phyloP scores from a whole-genome alignment of 1,140 invertebrate species.

The Ctenoplectra terminalis region DNA sequence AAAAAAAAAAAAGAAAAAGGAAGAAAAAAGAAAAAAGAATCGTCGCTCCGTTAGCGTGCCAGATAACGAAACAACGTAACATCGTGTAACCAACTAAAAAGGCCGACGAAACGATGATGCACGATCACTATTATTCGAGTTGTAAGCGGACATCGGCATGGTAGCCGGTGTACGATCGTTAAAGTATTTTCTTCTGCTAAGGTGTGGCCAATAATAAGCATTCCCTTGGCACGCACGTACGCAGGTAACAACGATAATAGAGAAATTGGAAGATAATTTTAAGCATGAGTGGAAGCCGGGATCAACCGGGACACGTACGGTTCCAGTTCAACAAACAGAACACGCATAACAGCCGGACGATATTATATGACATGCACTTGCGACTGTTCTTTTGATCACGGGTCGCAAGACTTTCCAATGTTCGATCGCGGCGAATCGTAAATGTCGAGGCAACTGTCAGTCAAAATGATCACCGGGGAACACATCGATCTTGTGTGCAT shows the following conservation, averaged over 20 bases:
- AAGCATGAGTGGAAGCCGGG: constrained; percentile 53
- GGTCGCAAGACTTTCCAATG: constrained; percentile 6
- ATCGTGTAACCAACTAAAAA: background rate
- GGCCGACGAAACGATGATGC: background rate
- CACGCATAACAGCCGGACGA: constrained; percentile 3
- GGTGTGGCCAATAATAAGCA: constrained; percentile 47
- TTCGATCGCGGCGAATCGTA: background rate
- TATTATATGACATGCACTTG: constrained; percentile 21
- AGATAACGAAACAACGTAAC: background rate
- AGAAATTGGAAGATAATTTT: constrained; percentile 61
- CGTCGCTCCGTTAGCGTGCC: constrained; percentile 1
- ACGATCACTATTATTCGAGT: constrained; percentile 10
- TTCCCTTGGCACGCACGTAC: constrained; percentile 17
- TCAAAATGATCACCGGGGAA: background rate
- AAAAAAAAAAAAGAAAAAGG: no score
- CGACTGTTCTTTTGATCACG: constrained; percentile 5
- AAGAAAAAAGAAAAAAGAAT: background rate
- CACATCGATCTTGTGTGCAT: background rate
- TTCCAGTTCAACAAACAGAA: constrained; percentile 50
- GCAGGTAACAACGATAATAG: constrained; percentile 37
- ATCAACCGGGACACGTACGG: constrained; percentile 43
- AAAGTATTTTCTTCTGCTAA: constrained; percentile 37
- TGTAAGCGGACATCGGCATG: background rate
- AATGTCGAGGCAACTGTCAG: constrained; percentile 8
- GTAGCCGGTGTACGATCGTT: constrained; percentile 4